Base-by-base conservation (phyloP, 2,113 vertebrate genomes). In the Anoura caudifer region DNA sequence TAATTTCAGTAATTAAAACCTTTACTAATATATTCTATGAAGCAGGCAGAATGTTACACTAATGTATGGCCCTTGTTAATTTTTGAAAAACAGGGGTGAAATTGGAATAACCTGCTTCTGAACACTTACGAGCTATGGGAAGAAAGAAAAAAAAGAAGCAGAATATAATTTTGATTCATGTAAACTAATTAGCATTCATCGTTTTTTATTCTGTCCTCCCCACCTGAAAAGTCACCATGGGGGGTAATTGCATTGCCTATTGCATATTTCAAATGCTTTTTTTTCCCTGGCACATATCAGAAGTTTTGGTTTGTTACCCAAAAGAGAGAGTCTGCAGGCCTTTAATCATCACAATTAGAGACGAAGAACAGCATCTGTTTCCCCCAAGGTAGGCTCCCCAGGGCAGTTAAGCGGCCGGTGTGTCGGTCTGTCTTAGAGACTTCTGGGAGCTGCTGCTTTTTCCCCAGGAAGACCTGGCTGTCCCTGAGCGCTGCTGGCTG, bases 1-100 rank as follows among this genome's bases (percentile, higher is more conserved):
- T 98, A 96, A 98, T 98, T 97, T 97, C 87, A 95, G 96, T 98
- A 98, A 98, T 98, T 98, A 98, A 98, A 98, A 97, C 94, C 96
- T 96, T 98, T 97, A 94, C 96, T 98, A 97, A 97, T 94, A 96
- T 52, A 50, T 24, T 65, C 96, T 92, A 93, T 79, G 84, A 95
- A 98, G 80, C 3, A n/a, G 96, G 87, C 89, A 98, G 95, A 97
- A 96, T 95, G 94, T 95, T 97, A 91, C 45, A 89, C 93, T 95
- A 97, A 97, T 96, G 86, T 77, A 85, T 59, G 79, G 79, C 63
- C 76, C 82, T 98, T 97, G 97, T 72, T 97, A 96, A 95, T 97
- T 97, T 98, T 97, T 96, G 96, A 97, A 98, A 97, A 93, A 90
- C 61, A 96, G 93, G 94, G 94, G 96, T 96, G 85, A 97, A 97